These are phyloP conservation scores for Zapornia atra DNA, from an alignment of 2,113 vertebrate species.

Conservation along the genomic window DNA sequence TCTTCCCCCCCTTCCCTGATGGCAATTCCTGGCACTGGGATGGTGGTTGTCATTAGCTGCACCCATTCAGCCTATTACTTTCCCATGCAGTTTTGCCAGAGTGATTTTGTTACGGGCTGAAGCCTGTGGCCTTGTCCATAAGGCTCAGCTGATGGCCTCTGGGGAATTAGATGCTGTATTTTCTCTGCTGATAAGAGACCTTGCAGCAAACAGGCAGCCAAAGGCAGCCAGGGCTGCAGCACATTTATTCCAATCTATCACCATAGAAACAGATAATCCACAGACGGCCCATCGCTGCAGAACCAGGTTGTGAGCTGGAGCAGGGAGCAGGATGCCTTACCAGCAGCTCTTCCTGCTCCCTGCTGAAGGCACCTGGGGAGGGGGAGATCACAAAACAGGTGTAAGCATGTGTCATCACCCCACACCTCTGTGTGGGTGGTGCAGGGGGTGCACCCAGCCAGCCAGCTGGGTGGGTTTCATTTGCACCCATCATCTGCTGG, in stretches of 20 bases:
- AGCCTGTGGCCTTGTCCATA: neutral
- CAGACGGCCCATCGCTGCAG: neutral
- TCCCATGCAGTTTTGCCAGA: neutral
- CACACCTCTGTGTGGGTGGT: fast-evolving
- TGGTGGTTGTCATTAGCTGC: neutral
- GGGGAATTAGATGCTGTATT: neutral
- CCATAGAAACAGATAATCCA: conserved; percentile 60
- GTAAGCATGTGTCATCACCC: fast-evolving
- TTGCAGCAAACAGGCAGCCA: neutral
- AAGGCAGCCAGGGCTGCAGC: neutral
- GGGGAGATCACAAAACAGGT: fast-evolving
- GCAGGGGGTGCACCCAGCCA: fast-evolving
- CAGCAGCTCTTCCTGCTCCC: fast-evolving
- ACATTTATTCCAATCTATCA: neutral
- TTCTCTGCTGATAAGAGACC: neutral
- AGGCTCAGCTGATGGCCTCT: neutral
- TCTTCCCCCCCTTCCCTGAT: neutral
- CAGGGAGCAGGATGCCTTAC: neutral
- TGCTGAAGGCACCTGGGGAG: fast-evolving
- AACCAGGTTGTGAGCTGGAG: neutral
- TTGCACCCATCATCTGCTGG: fast-evolving
- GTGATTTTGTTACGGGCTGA: neutral
- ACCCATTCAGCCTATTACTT: neutral
- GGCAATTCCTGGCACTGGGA: neutral
- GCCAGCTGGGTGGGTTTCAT: fast-evolving